phyloP scores from a whole-genome alignment of 2,797 vertebrate genomes.

The Hephaestus fuliginosus region DNA sequence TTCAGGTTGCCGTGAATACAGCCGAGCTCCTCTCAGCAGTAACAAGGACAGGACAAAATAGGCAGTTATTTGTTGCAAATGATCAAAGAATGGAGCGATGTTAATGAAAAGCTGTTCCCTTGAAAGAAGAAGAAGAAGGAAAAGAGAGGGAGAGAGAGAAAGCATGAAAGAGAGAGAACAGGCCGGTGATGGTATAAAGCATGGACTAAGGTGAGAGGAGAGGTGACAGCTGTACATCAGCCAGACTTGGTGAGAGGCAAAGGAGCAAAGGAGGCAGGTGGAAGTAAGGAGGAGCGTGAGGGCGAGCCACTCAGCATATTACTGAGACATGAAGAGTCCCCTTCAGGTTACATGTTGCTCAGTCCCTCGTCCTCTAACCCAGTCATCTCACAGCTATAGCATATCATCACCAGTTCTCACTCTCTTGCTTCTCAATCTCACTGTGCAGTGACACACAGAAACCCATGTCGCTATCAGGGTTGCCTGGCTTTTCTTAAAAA shows the following conservation, averaged over 20 bases:
- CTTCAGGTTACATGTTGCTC: conserved; percentile 18
- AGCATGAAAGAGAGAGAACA: not conserved
- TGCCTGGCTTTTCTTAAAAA: conserved; percentile 48
- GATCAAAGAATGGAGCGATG: not conserved
- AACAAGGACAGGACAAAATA: conserved; percentile 1
- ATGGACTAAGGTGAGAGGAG: conserved; percentile 12
- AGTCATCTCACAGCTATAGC: conserved; percentile 55
- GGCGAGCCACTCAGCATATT: conserved; percentile 28
- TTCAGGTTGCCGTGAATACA: conserved; percentile 26
- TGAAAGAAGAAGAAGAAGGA: not conserved
- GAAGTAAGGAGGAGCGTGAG: conserved; percentile 14
- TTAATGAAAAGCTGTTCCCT: not conserved
- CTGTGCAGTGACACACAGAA: conserved; percentile 52
- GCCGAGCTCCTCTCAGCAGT: conserved; percentile 3
- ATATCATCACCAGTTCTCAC: conserved; percentile 50
- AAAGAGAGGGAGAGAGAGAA: too few species aligned
- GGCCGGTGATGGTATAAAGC: not conserved
- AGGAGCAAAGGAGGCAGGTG: conserved; percentile 19
- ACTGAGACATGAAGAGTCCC: conserved; percentile 44
- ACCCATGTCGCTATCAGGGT: conserved; percentile 47
- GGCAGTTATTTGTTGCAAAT: not conserved
- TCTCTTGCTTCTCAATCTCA: conserved; percentile 37
- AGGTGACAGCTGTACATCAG: conserved; percentile 23
- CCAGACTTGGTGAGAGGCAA: conserved; percentile 18
- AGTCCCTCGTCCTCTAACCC: conserved; percentile 21